phyloP scores from a whole-genome alignment of 2,797 vertebrate genomes.

The Tolypeutes matacus region DNA sequence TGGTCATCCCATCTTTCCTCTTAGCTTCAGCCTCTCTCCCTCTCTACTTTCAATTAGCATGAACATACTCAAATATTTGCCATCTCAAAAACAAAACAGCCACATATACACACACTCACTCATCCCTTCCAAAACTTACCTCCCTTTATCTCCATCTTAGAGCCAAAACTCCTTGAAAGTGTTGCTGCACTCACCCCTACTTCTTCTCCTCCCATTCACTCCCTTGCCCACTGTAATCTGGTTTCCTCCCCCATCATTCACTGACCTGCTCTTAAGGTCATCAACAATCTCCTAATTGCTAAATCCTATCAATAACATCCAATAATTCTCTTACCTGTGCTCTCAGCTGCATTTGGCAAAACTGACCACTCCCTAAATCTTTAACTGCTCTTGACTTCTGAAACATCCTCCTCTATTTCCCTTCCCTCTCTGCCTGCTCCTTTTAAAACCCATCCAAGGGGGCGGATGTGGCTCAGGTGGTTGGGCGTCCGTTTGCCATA shows the following conservation, averaged over 20 bases:
- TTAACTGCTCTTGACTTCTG: constrained; percentile 51
- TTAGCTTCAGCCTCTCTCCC: not conserved
- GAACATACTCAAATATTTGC: constrained; percentile 2
- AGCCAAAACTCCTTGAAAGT: constrained; percentile 3
- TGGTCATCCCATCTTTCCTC: not conserved
- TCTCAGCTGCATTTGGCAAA: not conserved
- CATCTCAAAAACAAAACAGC: not conserved
- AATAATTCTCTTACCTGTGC: constrained; percentile 1
- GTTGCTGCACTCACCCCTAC: not conserved
- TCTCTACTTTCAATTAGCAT: not conserved
- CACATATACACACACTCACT: not conserved
- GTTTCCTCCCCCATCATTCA: not conserved
- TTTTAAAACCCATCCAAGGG: not conserved
- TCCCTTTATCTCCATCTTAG: not conserved
- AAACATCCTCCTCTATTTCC: not conserved
- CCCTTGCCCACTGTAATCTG: not conserved
- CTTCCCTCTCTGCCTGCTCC: not conserved
- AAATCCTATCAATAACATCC: constrained; percentile 4
- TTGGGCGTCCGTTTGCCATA: too few species aligned
- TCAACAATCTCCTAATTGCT: not conserved
- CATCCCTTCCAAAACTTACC: not conserved
- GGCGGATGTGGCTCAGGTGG: too few species aligned
- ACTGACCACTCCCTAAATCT: not conserved
- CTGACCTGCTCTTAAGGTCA: not conserved
- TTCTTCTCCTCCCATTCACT: not conserved